Conservation (phyloP, 1,140 invertebrate genomes). For the Drosophila cardini region DNA sequence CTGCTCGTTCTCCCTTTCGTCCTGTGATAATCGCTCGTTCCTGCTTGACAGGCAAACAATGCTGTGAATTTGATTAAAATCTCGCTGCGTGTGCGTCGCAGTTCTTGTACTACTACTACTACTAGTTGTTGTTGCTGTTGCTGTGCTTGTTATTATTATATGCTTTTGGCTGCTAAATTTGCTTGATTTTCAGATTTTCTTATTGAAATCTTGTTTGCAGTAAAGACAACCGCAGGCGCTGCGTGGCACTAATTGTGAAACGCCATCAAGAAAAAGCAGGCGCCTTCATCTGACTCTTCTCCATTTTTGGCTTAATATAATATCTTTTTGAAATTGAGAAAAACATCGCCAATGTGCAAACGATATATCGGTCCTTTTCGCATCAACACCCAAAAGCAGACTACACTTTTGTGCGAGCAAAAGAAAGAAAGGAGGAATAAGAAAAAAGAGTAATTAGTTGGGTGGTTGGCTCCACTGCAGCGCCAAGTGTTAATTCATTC, state of each 20-base stretch:
- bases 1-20: conserved; percentile 55
- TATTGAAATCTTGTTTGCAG: conserved; percentile 68
- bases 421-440: conserved; percentile 50
- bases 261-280: conserved; percentile 56
- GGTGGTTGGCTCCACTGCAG: conserved; percentile 24
- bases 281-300: neutral
- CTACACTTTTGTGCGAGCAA: neutral
- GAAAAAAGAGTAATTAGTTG: conserved; percentile 73
- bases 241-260: conserved; percentile 78
- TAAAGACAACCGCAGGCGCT: conserved; percentile 56
- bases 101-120: conserved; percentile 47
- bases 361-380: neutral
- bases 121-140: conserved; percentile 51
- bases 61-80: conserved; percentile 84
- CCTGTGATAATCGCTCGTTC: conserved; percentile 73
- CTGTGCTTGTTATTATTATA: conserved; percentile 33
- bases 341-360: too few relatives aligned
- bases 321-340: too few relatives aligned
- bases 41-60: conserved; percentile 83
- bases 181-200: conserved; percentile 54
- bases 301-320: neutral
- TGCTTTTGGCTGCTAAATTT: conserved; percentile 57
- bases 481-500: conserved; percentile 61
- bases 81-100: conserved; percentile 76
- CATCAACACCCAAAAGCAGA: neutral